Percentiles rank a stretch among this genome's conserved stretches.
Evolutionary conservation across 2,113 vertebrate species (phyloP).

Genomic region (Deroptyus accipitrinus): DNA sequence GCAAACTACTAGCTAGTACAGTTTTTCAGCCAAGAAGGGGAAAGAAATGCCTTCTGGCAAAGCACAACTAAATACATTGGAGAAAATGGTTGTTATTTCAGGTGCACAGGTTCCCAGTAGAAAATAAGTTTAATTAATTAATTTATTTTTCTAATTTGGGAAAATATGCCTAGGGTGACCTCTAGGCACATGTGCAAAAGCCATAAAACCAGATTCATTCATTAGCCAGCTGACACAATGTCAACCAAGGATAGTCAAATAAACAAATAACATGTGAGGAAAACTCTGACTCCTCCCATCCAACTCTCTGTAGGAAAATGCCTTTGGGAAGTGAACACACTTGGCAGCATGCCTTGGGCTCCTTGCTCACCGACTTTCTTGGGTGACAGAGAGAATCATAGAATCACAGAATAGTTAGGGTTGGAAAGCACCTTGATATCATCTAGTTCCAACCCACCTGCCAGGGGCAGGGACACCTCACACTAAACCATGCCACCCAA

Average conservation of each 20-base stretch:
- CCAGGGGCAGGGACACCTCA: too few species aligned
- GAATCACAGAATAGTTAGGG: too few species aligned
- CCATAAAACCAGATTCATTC: slow-evolving; percentile 53
- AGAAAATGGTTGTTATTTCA: slow-evolving; percentile 70
- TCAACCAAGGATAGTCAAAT: slow-evolving; percentile 4
- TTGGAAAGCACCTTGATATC: too few species aligned
- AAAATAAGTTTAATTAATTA: slow-evolving; percentile 68
- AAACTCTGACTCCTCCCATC: background rate
- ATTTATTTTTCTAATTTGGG: slow-evolving; percentile 74
- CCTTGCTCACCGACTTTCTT: background rate
- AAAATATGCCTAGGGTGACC: slow-evolving; percentile 57
- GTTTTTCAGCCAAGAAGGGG: background rate
- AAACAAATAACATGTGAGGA: background rate
- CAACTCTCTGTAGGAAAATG: background rate
- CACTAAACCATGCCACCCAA: too few species aligned
- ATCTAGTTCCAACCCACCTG: too few species aligned
- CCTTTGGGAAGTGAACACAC: background rate
- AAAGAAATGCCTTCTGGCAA: background rate
- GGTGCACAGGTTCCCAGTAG: slow-evolving; percentile 56
- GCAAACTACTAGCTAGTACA: background rate
- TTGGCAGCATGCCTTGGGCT: background rate
- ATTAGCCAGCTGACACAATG: slow-evolving; percentile 46
- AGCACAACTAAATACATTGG: background rate
- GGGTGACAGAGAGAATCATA: background rate
- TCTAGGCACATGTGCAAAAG: slow-evolving; percentile 51